phyloP scores from a whole-genome alignment of 2,888 invertebrate genomes.

The Melanophora roralis region DNA sequence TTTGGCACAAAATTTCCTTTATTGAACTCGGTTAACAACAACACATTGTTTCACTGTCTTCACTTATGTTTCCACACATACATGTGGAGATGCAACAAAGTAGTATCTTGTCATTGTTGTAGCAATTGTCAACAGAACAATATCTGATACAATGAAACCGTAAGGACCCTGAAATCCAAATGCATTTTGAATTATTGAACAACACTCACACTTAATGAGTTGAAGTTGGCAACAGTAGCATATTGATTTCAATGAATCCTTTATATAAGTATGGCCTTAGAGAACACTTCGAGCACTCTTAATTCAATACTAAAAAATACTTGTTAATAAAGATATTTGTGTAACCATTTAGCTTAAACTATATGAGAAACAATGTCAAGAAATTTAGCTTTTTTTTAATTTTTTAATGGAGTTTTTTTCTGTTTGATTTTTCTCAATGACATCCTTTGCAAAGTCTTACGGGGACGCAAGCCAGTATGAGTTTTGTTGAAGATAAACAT shows the following conservation, averaged over 20 bases:
- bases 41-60: neutral
- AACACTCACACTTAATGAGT: slow-evolving; percentile 48
- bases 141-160: neutral
- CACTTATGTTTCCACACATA: neutral
- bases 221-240: neutral
- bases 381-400: too few species aligned
- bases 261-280: slow-evolving; percentile 9
- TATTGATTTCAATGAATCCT: neutral
- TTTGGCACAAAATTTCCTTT: slow-evolving; percentile 14
- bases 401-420: neutral
- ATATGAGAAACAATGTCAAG: too few species aligned
- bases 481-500: slow-evolving; percentile 4
- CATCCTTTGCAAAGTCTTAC: neutral
- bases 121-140: slow-evolving; percentile 13
- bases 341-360: neutral
- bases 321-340: slow-evolving; percentile 3
- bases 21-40: neutral
- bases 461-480: slow-evolving; percentile 14
- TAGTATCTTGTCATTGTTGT: neutral
- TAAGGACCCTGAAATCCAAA: slow-evolving; percentile 20
- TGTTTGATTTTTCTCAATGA: slow-evolving; percentile 17
- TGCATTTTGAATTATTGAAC: slow-evolving; percentile 56
- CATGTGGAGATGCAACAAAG: neutral
- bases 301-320: neutral
- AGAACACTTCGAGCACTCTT: neutral